phyloP scores from a whole-genome alignment of 2,888 invertebrate genomes.

The Stenchaetothrips biformis region DNA sequence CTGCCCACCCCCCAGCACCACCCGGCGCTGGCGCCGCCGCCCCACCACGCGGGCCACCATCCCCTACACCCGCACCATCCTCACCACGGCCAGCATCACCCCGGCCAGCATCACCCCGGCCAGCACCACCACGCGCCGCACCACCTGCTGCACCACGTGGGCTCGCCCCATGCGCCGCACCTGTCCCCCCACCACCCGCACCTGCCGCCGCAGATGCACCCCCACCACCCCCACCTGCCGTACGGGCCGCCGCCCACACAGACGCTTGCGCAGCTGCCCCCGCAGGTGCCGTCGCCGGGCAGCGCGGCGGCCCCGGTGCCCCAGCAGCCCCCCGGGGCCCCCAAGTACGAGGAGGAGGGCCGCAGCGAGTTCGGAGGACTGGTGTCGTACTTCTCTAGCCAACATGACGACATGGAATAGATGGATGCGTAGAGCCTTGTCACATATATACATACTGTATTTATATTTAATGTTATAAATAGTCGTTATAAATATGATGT shows the following conservation, averaged over 20 bases:
- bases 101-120: constrained; percentile 39
- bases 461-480: not conserved
- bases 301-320: constrained; percentile 37
- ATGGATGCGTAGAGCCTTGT: not conserved
- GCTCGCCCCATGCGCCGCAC: not conserved
- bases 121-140: constrained; percentile 38
- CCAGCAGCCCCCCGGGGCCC: constrained; percentile 31
- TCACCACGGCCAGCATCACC: constrained; percentile 37
- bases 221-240: constrained; percentile 38
- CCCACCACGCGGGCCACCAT: not conserved
- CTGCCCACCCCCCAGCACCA: not conserved
- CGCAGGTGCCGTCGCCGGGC: constrained; percentile 34
- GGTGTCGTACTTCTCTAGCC: constrained; percentile 88
- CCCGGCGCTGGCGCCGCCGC: not conserved
- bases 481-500: not conserved
- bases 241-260: constrained; percentile 38
- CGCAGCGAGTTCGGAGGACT: constrained; percentile 81
- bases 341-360: constrained; percentile 36
- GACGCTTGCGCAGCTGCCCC: constrained; percentile 35
- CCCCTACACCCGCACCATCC: not conserved
- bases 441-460: not conserved
- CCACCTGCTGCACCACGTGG: constrained; percentile 36
- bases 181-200: constrained; percentile 35
- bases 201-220: constrained; percentile 37
- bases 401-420: constrained; percentile 61